phyloP scores from a whole-genome alignment of 2,113 vertebrate species.

The Motacilla tschutschensis region DNA sequence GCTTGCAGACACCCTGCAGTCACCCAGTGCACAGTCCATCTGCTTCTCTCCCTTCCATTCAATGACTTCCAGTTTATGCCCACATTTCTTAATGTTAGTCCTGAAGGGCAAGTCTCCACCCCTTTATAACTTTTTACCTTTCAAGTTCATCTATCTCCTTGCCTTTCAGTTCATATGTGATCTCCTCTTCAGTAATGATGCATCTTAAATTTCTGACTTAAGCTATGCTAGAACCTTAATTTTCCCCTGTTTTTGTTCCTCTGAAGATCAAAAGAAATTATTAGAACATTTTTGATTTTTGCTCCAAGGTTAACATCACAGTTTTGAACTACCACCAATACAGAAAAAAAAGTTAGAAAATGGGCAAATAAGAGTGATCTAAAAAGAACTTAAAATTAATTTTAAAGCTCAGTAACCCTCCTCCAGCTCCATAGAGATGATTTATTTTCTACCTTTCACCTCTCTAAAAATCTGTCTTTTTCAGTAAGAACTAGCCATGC shows the following conservation, averaged over 20 bases:
- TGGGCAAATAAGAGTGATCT: neutral
- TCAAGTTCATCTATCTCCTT: neutral
- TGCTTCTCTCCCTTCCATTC: neutral
- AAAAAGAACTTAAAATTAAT: neutral
- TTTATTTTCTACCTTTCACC: neutral
- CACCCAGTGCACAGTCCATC: accelerated
- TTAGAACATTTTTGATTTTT: neutral
- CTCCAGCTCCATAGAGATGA: neutral
- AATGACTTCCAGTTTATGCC: neutral
- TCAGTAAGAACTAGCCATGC: neutral
- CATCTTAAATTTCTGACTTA: neutral
- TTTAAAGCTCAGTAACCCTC: neutral
- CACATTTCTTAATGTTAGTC: neutral
- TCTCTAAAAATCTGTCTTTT: neutral
- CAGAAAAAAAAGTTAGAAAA: neutral
- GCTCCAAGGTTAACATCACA: neutral
- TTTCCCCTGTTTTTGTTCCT: neutral
- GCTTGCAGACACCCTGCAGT: neutral
- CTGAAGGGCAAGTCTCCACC: accelerated
- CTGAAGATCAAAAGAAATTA: neutral
- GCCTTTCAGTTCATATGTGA: neutral
- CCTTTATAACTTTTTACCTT: neutral
- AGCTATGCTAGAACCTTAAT: neutral
- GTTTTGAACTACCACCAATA: neutral
- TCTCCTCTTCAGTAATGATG: neutral